Percentiles rank a stretch among this genome's conserved stretches.
These are phyloP conservation scores for Clinocottus analis DNA, from an alignment of 2,113 vertebrate genomes.

Conservation along the genomic window DNA sequence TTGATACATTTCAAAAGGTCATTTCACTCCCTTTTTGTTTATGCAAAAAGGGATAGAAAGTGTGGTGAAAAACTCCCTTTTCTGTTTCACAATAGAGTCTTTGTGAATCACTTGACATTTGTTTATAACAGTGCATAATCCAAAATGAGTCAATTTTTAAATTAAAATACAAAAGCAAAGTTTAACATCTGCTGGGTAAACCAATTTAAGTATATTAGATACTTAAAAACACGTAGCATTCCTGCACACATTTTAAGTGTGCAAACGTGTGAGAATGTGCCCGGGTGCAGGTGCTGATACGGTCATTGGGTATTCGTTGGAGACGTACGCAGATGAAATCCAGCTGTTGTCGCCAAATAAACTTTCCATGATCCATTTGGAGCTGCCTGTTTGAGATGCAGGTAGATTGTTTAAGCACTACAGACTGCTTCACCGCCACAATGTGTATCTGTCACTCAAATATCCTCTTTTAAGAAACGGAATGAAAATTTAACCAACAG, in stretches of 20 bases:
- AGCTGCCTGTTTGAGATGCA: slow-evolving; percentile 24
- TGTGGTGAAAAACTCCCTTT: slow-evolving; percentile 7
- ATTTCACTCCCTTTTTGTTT: not conserved
- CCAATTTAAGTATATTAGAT: not conserved
- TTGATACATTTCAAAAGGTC: slow-evolving; percentile 27
- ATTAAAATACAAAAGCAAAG: not conserved
- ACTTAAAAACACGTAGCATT: too few species aligned
- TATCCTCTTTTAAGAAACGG: not conserved
- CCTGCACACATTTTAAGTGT: slow-evolving; percentile 14
- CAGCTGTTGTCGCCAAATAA: slow-evolving; percentile 53
- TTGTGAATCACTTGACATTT: slow-evolving; percentile 34
- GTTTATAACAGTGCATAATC: slow-evolving; percentile 32
- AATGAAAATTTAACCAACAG: not conserved
- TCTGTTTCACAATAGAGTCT: slow-evolving; percentile 11
- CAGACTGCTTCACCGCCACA: not conserved
- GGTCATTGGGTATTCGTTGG: slow-evolving; percentile 33
- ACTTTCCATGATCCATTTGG: slow-evolving; percentile 19
- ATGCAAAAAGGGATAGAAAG: not conserved
- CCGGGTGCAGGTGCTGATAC: slow-evolving; percentile 38
- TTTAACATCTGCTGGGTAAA: not conserved
- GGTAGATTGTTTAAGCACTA: not conserved
- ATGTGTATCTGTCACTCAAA: not conserved
- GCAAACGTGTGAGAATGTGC: slow-evolving; percentile 43
- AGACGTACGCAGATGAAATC: slow-evolving; percentile 47
- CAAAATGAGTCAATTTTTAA: not conserved